Percentiles rank a stretch among this genome's conserved stretches.
These are phyloP conservation scores for Rapana venosa DNA, from an alignment of 2,888 invertebrate species.

Conservation along the genomic window DNA sequence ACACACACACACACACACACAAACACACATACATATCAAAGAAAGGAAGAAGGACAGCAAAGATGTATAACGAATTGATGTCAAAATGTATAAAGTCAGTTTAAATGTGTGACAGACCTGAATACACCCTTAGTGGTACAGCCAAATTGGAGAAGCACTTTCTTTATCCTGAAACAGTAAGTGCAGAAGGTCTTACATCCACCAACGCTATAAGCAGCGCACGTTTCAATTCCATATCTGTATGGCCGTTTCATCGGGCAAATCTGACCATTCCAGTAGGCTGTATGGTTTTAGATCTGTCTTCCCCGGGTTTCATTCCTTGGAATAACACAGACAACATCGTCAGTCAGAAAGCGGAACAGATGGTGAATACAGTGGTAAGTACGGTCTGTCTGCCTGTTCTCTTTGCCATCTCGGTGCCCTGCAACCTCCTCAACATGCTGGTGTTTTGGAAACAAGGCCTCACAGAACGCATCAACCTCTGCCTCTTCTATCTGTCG, in stretches of 20 bases:
- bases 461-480: slow-evolving; percentile 20
- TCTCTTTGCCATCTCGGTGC: neutral
- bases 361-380: neutral
- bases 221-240: neutral
- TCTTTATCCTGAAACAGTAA: too few species aligned
- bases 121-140: too few species aligned
- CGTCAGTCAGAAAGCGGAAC: neutral
- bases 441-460: slow-evolving; percentile 2
- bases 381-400: neutral
- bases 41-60: too few species aligned
- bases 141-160: too few species aligned
- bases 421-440: slow-evolving; percentile 18
- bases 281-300: neutral
- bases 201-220: neutral
- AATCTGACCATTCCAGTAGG: neutral
- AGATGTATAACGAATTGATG: too few species aligned
- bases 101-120: too few species aligned
- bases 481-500: slow-evolving; percentile 3
- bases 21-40: too few species aligned
- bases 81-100: too few species aligned
- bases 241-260: neutral
- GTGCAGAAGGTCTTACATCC: too few species aligned
- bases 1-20: too few species aligned
- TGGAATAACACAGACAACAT: slow-evolving; percentile 13
- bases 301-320: neutral